phyloP scores from a whole-genome alignment of 2,888 invertebrate species.

The Orthosia cruda region DNA sequence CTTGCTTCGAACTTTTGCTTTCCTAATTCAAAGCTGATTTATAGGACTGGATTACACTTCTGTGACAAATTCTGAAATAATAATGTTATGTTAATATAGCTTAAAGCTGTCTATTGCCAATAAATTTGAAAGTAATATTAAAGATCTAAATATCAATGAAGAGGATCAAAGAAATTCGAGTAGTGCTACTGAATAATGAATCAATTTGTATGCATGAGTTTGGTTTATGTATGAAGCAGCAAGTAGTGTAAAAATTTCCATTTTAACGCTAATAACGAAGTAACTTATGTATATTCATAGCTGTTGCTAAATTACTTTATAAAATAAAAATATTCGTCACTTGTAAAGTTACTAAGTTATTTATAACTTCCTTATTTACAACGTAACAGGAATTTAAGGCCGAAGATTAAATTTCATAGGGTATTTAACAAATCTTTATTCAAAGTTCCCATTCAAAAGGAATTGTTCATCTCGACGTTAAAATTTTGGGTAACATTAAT shows the following conservation, averaged over 20 bases:
- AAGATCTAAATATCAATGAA: not conserved
- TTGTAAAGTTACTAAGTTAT: conserved; percentile 18
- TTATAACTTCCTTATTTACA: conserved; percentile 26
- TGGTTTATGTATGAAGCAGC: not conserved
- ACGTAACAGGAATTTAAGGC: not conserved
- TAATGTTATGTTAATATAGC: conserved; percentile 20
- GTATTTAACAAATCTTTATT: conserved; percentile 9
- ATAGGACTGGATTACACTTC: not conserved
- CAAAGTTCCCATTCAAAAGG: conserved; percentile 28
- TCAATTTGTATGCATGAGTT: conserved; percentile 34
- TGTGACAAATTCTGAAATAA: conserved; percentile 1
- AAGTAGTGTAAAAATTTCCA: conserved; percentile 14
- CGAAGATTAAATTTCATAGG: conserved; percentile 16
- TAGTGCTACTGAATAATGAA: conserved; percentile 27
- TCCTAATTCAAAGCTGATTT: conserved; percentile 15
- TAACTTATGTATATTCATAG: conserved; percentile 26
- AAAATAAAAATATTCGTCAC: conserved; percentile 21
- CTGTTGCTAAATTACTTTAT: conserved; percentile 14
- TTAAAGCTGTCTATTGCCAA: conserved; percentile 17
- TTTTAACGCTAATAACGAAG: conserved; percentile 16
- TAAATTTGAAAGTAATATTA: conserved; percentile 45
- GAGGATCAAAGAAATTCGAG: conserved; percentile 16
- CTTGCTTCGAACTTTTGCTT: not conserved
- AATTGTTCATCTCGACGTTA: conserved; percentile 26
- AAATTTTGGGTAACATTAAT: conserved; percentile 39